Conservation (phyloP, 2,797 vertebrate genomes). For the Halcyon badia region DNA sequence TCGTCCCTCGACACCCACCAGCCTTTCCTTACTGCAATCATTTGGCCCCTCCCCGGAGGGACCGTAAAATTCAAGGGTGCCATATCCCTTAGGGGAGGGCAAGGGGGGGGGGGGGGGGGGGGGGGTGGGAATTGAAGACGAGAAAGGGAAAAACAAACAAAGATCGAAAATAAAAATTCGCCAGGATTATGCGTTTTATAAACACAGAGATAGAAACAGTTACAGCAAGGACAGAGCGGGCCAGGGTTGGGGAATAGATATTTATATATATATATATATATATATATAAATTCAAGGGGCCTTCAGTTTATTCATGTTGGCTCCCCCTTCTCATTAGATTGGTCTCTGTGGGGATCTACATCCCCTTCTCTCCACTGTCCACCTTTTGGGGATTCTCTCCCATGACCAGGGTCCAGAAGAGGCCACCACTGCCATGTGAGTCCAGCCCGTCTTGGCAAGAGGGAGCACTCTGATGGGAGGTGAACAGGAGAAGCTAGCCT, state of each 20-base stretch:
- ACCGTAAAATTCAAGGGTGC: too few relatives aligned
- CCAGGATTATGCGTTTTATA: constrained; percentile 86
- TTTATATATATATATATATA: constrained; percentile 79
- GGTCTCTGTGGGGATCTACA: constrained; percentile 68
- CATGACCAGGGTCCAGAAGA: constrained; percentile 67
- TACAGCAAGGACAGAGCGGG: constrained; percentile 84
- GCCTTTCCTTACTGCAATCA: too few relatives aligned
- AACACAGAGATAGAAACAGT: constrained; percentile 85
- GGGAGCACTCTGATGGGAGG: constrained; percentile 32
- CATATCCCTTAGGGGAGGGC: too few relatives aligned
- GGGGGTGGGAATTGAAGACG: constrained; percentile 17
- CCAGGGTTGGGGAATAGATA: constrained; percentile 79
- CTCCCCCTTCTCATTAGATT: constrained; percentile 74
- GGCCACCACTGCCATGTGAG: constrained; percentile 71
- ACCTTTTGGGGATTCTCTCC: constrained; percentile 63
- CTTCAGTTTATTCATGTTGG: constrained; percentile 71
- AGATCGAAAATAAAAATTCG: constrained; percentile 83
- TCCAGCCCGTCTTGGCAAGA: constrained; percentile 75
- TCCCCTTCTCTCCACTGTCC: constrained; percentile 72
- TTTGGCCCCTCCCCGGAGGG: too few relatives aligned
- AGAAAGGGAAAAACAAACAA: constrained; percentile 76
- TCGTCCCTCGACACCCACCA: too few relatives aligned
- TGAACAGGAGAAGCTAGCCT: constrained; percentile 59
- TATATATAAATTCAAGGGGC: constrained; percentile 82
- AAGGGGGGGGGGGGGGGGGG: too few relatives aligned